A percentile compares a stretch with the other conserved stretches of the same genome.
These are phyloP conservation scores for Dinothrombium tinctorium DNA, from an alignment of 1,140 invertebrate genomes.

Conservation along the genomic window DNA sequence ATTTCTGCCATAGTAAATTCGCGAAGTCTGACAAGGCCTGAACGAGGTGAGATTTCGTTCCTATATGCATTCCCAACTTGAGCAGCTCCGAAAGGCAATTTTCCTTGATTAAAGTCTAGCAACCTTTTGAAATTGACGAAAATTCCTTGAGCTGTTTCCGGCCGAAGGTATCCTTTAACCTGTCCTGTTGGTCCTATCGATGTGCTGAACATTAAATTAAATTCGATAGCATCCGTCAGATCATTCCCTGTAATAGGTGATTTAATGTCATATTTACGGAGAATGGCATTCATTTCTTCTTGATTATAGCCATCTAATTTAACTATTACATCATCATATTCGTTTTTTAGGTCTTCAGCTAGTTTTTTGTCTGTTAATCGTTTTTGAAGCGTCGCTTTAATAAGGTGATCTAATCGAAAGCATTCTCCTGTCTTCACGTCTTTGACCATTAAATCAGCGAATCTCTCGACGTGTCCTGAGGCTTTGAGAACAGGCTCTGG, in stretches of 20 bases:
- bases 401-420: slow-evolving; percentile 91
- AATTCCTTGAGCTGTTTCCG: slow-evolving; percentile 97
- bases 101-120: slow-evolving; percentile 88
- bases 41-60: slow-evolving; percentile 97
- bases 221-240: slow-evolving; percentile 77
- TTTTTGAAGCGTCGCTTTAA: slow-evolving; percentile 85
- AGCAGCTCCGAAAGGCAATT: slow-evolving; percentile 88
- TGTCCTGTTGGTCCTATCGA: slow-evolving; percentile 86
- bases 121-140: slow-evolving; percentile 97
- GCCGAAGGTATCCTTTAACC: slow-evolving; percentile 76
- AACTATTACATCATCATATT: slow-evolving; percentile 52
- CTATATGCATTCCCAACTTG: slow-evolving; percentile 94
- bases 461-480: slow-evolving; percentile 94
- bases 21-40: slow-evolving; percentile 72
- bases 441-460: slow-evolving; percentile 98
- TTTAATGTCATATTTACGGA: slow-evolving; percentile 74
- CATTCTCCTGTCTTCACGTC: slow-evolving; percentile 86
- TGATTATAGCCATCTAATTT: slow-evolving; percentile 68
- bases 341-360: slow-evolving; percentile 36
- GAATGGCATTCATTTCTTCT: slow-evolving; percentile 56
- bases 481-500: slow-evolving; percentile 89
- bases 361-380: slow-evolving; percentile 59
- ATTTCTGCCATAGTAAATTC: slow-evolving; percentile 99
- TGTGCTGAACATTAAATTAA: slow-evolving; percentile 96
- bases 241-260: slow-evolving; percentile 84